These are phyloP conservation scores for Prosopocoilus inquinatus DNA, from an alignment of 2,888 invertebrate genomes.

Conservation along the genomic window DNA sequence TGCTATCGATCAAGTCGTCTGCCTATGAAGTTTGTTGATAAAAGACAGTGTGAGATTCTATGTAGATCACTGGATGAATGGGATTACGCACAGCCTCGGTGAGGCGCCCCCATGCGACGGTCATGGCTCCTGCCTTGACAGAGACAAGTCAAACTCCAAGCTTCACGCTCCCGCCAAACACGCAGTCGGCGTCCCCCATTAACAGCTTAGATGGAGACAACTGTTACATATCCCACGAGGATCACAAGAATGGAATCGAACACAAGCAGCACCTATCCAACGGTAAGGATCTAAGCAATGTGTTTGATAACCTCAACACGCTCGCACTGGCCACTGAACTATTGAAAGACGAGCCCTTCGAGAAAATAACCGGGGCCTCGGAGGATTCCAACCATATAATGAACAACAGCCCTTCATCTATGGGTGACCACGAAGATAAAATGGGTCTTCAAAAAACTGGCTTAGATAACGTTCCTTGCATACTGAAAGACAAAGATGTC, in stretches of 20 bases:
- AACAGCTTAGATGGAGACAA: conserved; percentile 36
- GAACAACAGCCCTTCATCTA: conserved; percentile 56
- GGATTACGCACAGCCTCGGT: conserved; percentile 54
- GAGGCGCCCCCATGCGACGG: conserved; percentile 64
- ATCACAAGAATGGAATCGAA: conserved; percentile 16
- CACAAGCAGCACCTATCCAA: conserved; percentile 16
- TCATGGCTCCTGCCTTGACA: conserved; percentile 94
- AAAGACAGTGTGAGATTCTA: conserved; percentile 28
- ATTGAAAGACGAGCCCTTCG: conserved; percentile 32
- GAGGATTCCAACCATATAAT: conserved; percentile 41
- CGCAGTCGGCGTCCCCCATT: conserved; percentile 38
- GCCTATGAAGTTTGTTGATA: conserved; percentile 24
- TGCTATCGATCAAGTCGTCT: conserved; percentile 25
- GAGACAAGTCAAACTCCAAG: conserved; percentile 61
- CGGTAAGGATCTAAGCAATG: conserved; percentile 23
- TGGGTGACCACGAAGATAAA: conserved; percentile 56
- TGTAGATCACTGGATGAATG: conserved; percentile 52
- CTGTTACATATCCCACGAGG: conserved; percentile 15
- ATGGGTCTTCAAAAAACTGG: conserved; percentile 57
- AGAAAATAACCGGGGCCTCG: conserved; percentile 37
- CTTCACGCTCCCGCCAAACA: conserved; percentile 49
- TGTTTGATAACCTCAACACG: conserved; percentile 36
- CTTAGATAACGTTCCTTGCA: conserved; percentile 54
- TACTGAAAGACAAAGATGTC: conserved; percentile 61
- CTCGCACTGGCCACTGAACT: conserved; percentile 39